Base-by-base conservation (phyloP, 2,888 invertebrate genomes). In the Suillia variegata region DNA sequence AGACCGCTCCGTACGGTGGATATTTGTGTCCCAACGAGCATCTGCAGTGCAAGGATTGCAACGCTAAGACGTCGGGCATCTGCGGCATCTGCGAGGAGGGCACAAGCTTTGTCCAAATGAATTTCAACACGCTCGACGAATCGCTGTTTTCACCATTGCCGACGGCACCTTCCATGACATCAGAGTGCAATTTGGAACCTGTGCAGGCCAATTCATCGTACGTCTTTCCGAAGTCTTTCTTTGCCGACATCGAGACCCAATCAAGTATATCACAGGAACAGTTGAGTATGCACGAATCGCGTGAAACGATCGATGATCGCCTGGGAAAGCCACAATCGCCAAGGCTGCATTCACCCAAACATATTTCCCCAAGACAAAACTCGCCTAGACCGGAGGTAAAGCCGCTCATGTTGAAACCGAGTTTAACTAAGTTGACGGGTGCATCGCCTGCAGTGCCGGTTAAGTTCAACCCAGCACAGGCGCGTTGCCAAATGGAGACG, bases 21-120 rank as follows among this genome's bases (percentile, higher is more conserved):
- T 67, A 26, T 26, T 10, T 67, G 17, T 68, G 67, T 21, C 26
- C 47, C 48, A 67, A 65, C 31, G 61, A 59, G 21, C 69, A 69
- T 48, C 50, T 65, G 18, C 67, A 67, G 47, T 67, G 68, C 21
- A 5, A 45, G n/a, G 52, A 53, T 5, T 67, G 67, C 54, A 63
- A 62, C 15, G 20, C 6, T 10, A 42, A 6, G 0, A 20, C 20
- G 2, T 3, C 56, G 1, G 61, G 61, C 2, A 38, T 54, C 6
- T 67, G 66, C 54, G 56, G 56, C 24, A n/a, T 57, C 17, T 66
- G 67, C 20, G 15, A 49, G 2, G 52, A 50, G 18, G 8, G 3
- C n/a, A 68, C 67, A 13, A 58, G 49, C 34, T 68, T 66, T 15
- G 53, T 64, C 12, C 59, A 63, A 49, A 63, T 64, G 64, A 61